Percentiles rank a stretch among this genome's conserved stretches.
Evolutionary conservation across 2,888 invertebrate species (phyloP).

Genomic region (Scrobipalpa costella): DNA sequence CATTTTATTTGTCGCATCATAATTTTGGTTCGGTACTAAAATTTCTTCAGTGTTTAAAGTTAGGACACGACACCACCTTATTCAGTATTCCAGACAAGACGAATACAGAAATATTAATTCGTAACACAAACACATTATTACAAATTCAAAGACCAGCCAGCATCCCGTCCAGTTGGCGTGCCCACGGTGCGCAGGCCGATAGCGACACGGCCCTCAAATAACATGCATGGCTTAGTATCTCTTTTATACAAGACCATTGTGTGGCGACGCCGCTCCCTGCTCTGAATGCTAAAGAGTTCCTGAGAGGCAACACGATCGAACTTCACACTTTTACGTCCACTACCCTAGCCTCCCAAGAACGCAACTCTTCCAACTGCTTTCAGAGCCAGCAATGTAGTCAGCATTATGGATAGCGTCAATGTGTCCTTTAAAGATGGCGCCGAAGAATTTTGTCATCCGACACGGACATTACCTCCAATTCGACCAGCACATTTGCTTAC

Average conservation of each 20-base stretch:
- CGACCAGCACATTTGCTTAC: conserved; percentile 28
- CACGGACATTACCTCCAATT: conserved; percentile 46
- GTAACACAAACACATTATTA: conserved; percentile 6
- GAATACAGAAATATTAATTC: conserved; percentile 1
- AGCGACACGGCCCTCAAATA: not conserved
- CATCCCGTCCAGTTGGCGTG: not conserved
- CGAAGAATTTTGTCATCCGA: conserved; percentile 35
- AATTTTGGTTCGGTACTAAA: not conserved
- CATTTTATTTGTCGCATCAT: not conserved
- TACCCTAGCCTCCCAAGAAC: not conserved
- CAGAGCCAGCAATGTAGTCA: not conserved
- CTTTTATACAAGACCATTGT: conserved; percentile 26
- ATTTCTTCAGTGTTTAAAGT: not conserved
- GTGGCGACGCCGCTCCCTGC: conserved; percentile 29
- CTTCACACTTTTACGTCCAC: conserved; percentile 35
- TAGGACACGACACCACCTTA: not conserved
- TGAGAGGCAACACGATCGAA: conserved; percentile 29
- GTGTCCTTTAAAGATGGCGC: not conserved
- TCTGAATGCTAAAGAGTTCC: conserved; percentile 53
- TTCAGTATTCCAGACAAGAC: conserved; percentile 5
- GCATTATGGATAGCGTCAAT: not conserved
- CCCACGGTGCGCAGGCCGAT: not conserved
- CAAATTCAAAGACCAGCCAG: not conserved
- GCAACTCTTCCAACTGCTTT: too few species aligned
- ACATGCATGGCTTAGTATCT: not conserved